Evolutionary conservation across 2,113 vertebrate species (phyloP), one percentile per base, ranked within the genome.

Genomic region (Chunga burmeisteri): DNA sequence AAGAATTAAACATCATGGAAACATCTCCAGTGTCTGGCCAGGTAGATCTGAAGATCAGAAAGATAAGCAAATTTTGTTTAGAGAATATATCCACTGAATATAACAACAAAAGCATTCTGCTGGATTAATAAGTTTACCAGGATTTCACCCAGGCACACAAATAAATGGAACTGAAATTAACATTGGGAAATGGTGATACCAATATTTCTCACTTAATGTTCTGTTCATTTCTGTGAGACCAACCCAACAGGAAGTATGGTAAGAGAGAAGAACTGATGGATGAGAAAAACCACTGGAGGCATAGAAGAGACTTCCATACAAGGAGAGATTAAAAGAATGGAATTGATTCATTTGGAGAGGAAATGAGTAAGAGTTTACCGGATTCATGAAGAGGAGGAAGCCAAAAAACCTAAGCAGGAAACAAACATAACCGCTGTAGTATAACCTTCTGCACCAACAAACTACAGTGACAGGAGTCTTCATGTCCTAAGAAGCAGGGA

Each of bases 361-460:
- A 97, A 93, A 94, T 81, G 62, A 96, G 62, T 90, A 95, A 94
- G 73, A 67, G 15, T 53, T 86, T 84, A 93, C 73, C 4, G 15
- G 38, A 89, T 36, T 91, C 36, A 74, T 79, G 40, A 73, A 47
- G 49, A 63, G 40, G 13, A 74, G 13, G 75, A 94, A 91, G 47
- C 7, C 34, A 52, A 68, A 61, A 77, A 88, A 42, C 1, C 11
- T 59, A 88, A 58, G 19, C 46, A 78, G 80, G 80, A 95, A 88
- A 78, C 38, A 91, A 92, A 59, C 17, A 14, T 25, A 95, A 93
- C 4, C 22, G 26, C 55, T 78, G 32, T 55, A 78, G 13, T 46
- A 94, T 26, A 89, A 74, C 42, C 21, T 81, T 78, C 63, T 87
- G 36, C 34, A 61, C 7, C 38, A 73, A 29, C 26, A 44, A 71